A percentile compares a stretch with the other conserved stretches of the same genome.
These are phyloP conservation scores for Anhinga rufa DNA, from an alignment of 2,113 vertebrate species.

Conservation along the genomic window DNA sequence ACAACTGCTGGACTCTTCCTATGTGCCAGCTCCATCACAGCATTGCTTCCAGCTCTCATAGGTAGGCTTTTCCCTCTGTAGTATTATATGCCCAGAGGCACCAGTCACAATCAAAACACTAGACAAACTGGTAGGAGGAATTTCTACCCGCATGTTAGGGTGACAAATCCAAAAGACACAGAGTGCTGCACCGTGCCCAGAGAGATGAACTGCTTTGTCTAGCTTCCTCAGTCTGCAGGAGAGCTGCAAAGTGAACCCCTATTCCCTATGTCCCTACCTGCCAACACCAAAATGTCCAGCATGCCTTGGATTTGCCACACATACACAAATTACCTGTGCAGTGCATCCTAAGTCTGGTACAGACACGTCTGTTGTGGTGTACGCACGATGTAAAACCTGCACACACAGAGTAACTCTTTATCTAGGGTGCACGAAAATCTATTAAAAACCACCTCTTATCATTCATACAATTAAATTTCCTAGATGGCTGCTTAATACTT, in stretches of 20 bases:
- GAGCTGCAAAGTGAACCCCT: neutral
- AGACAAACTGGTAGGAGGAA: neutral
- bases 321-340: too few species aligned
- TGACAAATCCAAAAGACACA: neutral
- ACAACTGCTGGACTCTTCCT: neutral
- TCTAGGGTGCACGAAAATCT: neutral
- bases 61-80: accelerated
- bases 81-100: neutral
- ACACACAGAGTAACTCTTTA: too few species aligned
- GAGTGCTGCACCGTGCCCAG: neutral
- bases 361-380: accelerated
- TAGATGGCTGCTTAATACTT: neutral
- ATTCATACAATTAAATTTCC: neutral
- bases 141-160: neutral
- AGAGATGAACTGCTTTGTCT: neutral
- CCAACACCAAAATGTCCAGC: neutral
- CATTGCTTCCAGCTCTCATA: neutral
- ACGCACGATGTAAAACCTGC: neutral
- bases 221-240: neutral
- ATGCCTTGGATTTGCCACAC: accelerated
- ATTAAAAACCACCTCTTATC: neutral
- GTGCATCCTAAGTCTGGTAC: neutral
- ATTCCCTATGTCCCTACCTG: neutral
- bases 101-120: neutral
- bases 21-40: accelerated